Evolutionary conservation across 53 echinoderm and acorn worm species (phyloP), one percentile per base, ranked within the genome.

Genomic region (Holothuria scabra): DNA sequence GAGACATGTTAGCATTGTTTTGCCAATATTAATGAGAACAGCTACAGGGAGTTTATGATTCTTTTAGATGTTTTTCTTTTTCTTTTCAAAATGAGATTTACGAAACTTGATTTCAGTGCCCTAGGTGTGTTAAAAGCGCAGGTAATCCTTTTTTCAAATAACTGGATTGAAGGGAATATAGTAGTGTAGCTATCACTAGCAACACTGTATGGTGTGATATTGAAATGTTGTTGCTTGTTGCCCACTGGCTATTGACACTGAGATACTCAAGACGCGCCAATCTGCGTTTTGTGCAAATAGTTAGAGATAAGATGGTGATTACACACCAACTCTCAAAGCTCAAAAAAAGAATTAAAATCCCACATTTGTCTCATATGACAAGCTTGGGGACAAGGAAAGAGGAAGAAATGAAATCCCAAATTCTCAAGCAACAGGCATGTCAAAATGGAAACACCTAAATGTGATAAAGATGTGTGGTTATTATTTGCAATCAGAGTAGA

Each of bases 201-300:
- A 19, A 11, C 12, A 66, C 69, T 46, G 25, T 38, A 10, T 72
- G 46, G 16, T 72, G 58, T 56, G 28, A 56, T 56, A 23, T 55
- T 13, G 76, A 46, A 20, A 11, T 31, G 29, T 2, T 25, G 58
- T 9, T 26, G 28, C 30, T 23, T 57, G 57, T 57, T 57, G 33
- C 78, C 78, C 78, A 26, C 28, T 52, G 78, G 78, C 78, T 78
- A 52, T 78, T 78, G 78, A 78, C 78, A 78, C 57, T 29, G 70
- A 78, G 78, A 78, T 58, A 78, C 33, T 78, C 78, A 20, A 57
- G 58, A 56, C 32, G 52, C 58, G 49, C 28, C 21, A 28, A 56
- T 32, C 21, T 20, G 23, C 28, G 78, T 56, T 58, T 78, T 57
- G 78, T 78, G 78, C 56, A 78, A 78, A 78, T 78, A 78, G 78